Conservation (phyloP, 2,888 invertebrate genomes). For the Drosophila macrospina region DNA sequence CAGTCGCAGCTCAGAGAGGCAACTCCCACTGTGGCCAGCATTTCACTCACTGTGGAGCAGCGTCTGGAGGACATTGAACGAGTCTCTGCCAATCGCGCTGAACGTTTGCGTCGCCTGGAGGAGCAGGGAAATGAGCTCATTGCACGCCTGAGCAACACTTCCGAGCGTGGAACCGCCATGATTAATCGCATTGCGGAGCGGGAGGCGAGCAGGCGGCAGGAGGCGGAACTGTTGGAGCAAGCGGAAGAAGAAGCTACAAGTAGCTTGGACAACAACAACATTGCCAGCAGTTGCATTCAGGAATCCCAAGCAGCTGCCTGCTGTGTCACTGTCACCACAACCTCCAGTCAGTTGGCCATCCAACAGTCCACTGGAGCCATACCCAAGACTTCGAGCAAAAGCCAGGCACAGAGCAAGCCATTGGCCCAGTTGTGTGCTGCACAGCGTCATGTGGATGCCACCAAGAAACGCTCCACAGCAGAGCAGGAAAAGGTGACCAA, state of each 20-base stretch:
- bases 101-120: conserved; percentile 87
- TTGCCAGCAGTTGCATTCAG: conserved; percentile 74
- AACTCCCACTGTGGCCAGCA: conserved; percentile 33
- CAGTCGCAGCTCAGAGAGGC: conserved; percentile 33
- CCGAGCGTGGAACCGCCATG: conserved; percentile 82
- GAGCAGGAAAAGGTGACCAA: conserved; percentile 26
- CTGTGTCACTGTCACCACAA: conserved; percentile 78
- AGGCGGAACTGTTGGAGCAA: conserved; percentile 62
- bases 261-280: conserved; percentile 53
- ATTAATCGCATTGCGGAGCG: conserved; percentile 81
- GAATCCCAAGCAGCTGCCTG: conserved; percentile 48
- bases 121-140: conserved; percentile 92
- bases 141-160: conserved; percentile 77
- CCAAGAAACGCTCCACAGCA: conserved; percentile 49
- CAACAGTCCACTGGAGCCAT: conserved; percentile 64
- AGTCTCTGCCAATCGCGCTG: conserved; percentile 78
- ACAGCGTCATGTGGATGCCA: conserved; percentile 55
- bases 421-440: conserved; percentile 76
- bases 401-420: conserved; percentile 48
- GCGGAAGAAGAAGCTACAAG: conserved; percentile 53
- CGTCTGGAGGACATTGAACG: conserved; percentile 82
- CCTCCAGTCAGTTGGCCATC: conserved; percentile 75
- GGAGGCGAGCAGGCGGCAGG: conserved; percentile 72
- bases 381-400: conserved; percentile 39
- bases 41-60: conserved; percentile 70